Evolutionary conservation across 2,113 vertebrate species (phyloP).

Genomic region (Mystacornis crossleyi): DNA sequence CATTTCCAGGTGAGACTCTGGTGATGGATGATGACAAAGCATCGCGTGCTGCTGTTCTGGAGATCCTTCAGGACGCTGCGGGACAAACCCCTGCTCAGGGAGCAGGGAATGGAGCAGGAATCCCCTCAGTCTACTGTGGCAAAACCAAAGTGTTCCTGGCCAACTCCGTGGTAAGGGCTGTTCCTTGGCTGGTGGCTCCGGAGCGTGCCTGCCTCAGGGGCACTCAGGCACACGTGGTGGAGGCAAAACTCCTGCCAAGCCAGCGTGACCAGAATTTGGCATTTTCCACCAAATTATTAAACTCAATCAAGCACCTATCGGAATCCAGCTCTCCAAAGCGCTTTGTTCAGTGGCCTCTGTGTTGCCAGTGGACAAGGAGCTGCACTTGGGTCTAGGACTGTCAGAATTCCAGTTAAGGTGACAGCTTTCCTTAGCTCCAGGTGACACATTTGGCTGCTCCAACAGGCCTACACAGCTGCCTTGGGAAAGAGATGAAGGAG

Average conservation of each 20-base stretch:
- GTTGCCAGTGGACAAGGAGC: not conserved
- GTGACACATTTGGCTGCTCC: not conserved
- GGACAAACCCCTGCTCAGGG: not conserved
- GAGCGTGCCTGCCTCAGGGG: not conserved
- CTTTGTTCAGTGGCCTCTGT: not conserved
- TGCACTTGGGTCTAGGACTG: not conserved
- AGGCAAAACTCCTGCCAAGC: not conserved
- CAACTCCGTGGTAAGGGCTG: constrained; percentile 75
- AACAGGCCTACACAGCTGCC: not conserved
- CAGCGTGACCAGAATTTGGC: not conserved
- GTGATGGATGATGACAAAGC: not conserved
- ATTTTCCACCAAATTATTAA: not conserved
- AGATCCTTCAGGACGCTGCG: constrained; percentile 68
- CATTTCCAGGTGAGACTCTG: constrained; percentile 36
- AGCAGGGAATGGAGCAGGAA: not conserved
- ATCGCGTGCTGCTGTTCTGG: constrained; percentile 49
- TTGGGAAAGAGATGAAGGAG: not conserved
- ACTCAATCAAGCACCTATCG: not conserved
- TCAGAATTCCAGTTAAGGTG: not conserved
- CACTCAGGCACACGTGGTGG: not conserved
- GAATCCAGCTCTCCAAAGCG: not conserved
- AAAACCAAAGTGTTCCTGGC: constrained; percentile 94
- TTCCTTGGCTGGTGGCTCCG: not conserved
- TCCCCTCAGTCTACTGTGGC: constrained; percentile 81
- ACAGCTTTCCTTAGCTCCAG: not conserved